Evolutionary conservation across 2,113 vertebrate genomes (phyloP).

Genomic region (Deroptyus accipitrinus): DNA sequence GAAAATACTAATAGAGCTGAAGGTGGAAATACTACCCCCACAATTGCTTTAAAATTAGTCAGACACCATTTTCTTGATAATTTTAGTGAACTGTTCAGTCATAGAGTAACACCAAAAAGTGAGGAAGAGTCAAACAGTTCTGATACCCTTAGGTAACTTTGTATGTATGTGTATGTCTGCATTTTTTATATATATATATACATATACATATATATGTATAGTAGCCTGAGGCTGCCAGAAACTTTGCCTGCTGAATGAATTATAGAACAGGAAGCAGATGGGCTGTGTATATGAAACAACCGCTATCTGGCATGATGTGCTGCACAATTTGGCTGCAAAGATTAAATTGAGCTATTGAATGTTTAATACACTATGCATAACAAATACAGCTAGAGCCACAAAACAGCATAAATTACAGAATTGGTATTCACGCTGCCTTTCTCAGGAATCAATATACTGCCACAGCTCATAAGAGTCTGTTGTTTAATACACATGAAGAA

Average conservation of each 20-base stretch:
- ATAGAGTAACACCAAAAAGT: conserved; percentile 14
- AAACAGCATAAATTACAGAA: conserved; percentile 85
- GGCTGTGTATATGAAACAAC: conserved; percentile 82
- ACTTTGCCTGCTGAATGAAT: conserved; percentile 82
- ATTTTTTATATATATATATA: too few species aligned
- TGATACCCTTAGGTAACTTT: conserved; percentile 19
- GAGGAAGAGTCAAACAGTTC: conserved; percentile 43
- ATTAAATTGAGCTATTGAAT: conserved; percentile 87
- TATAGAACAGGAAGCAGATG: conserved; percentile 85
- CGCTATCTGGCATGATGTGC: conserved; percentile 82
- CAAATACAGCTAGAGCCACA: conserved; percentile 82
- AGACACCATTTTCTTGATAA: neutral
- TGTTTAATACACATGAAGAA: conserved; percentile 86
- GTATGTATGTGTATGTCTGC: neutral
- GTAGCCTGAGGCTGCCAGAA: conserved; percentile 75
- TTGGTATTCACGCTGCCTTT: conserved; percentile 82
- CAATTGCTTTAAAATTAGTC: conserved; percentile 37
- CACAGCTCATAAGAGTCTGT: conserved; percentile 83
- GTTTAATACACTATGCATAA: conserved; percentile 88
- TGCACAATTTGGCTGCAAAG: conserved; percentile 82
- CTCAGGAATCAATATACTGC: conserved; percentile 84
- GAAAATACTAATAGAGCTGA: neutral
- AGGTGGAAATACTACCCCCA: neutral
- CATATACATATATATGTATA: neutral
- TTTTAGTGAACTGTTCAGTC: neutral